Percentiles rank a stretch among this genome's conserved stretches.
These are phyloP conservation scores for Falco berigora DNA, from an alignment of 2,797 vertebrate species.

Conservation along the genomic window DNA sequence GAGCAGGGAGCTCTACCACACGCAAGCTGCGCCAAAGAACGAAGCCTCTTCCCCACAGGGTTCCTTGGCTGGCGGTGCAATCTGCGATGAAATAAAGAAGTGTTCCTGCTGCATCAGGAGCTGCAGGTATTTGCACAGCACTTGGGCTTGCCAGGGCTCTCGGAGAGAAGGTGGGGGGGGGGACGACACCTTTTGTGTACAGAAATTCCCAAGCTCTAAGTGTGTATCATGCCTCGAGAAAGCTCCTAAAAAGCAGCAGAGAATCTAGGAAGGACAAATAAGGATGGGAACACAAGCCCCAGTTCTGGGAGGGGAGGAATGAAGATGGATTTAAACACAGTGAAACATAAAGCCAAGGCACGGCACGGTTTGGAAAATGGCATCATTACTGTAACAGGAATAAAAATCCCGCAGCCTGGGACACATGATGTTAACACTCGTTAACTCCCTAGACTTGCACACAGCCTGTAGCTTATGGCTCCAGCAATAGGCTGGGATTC, in stretches of 20 bases:
- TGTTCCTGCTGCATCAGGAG: background rate
- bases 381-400: background rate
- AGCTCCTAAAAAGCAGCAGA: background rate
- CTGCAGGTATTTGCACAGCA: background rate
- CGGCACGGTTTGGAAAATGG: background rate
- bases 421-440: background rate
- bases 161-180: background rate
- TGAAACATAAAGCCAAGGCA: background rate
- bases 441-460: background rate
- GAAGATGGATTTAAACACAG: background rate
- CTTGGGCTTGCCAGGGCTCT: background rate
- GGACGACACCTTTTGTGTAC: background rate
- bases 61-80: background rate
- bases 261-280: background rate
- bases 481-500: background rate
- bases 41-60: background rate
- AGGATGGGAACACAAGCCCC: background rate
- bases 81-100: background rate
- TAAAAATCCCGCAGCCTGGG: background rate
- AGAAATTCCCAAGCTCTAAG: background rate
- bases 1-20: background rate
- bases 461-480: background rate
- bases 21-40: fast-evolving
- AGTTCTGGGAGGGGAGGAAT: background rate
- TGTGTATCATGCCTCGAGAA: fast-evolving